A percentile compares a stretch with the other conserved stretches of the same genome.
Evolutionary conservation across 2,113 vertebrate genomes (phyloP).

Genomic region (Scartelaos histophorus): DNA sequence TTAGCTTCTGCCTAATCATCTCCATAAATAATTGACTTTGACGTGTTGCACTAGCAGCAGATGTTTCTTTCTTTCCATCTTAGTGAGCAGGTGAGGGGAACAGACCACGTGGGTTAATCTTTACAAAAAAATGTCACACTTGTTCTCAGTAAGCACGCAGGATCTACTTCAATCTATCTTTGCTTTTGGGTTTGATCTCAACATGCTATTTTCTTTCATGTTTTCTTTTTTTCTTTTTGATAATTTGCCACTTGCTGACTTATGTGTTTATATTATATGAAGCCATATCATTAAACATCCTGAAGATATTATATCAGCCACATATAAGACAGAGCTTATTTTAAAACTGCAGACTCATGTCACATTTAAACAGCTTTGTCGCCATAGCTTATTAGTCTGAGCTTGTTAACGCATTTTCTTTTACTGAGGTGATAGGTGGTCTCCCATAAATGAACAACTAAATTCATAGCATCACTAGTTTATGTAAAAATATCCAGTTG

Average conservation of each 20-base stretch:
- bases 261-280: not conserved
- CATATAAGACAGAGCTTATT: not conserved
- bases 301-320: not conserved
- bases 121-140: not conserved
- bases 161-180: not conserved
- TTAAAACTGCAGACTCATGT: slow-evolving; percentile 47
- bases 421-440: slow-evolving; percentile 37
- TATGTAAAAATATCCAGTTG: not conserved
- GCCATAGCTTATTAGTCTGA: slow-evolving; percentile 50
- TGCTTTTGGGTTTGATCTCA: not conserved
- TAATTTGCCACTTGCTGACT: not conserved
- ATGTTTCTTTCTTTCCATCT: slow-evolving; percentile 35
- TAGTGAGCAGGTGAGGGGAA: slow-evolving; percentile 4
- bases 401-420: slow-evolving; percentile 55
- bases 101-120: slow-evolving; percentile 39
- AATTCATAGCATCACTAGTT: slow-evolving; percentile 21
- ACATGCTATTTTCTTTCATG: not conserved
- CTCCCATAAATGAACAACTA: slow-evolving; percentile 24
- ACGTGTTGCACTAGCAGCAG: slow-evolving; percentile 24
- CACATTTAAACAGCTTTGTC: slow-evolving; percentile 46
- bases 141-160: not conserved
- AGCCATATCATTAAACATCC: not conserved
- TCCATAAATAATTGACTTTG: slow-evolving; percentile 30
- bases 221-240: not conserved
- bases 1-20: slow-evolving; percentile 45